Evolutionary conservation across 2,113 vertebrate species (phyloP).

Genomic region (Xenopus borealis): DNA sequence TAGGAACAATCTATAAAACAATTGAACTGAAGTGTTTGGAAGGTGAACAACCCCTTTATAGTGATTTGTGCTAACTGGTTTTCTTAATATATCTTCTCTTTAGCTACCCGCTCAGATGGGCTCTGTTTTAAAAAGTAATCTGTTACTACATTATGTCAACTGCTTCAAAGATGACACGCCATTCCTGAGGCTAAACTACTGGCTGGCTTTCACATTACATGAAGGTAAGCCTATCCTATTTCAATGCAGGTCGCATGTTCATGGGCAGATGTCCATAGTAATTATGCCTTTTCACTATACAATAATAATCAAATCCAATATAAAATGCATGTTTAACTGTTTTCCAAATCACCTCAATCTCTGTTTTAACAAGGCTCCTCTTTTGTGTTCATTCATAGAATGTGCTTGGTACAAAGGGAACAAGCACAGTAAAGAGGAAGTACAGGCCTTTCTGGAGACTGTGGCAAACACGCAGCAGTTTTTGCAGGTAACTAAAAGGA

Average conservation of each 20-base stretch:
- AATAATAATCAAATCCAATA: too few species aligned
- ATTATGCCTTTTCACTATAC: not conserved
- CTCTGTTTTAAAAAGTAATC: constrained; percentile 77
- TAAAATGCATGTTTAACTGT: too few species aligned
- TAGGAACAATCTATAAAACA: too few species aligned
- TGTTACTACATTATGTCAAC: constrained; percentile 86
- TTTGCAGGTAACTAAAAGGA: constrained; percentile 74
- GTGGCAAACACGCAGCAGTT: constrained; percentile 77
- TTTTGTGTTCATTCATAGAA: constrained; percentile 58
- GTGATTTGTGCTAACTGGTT: too few species aligned
- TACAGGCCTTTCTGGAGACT: constrained; percentile 71
- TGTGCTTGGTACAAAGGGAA: constrained; percentile 74
- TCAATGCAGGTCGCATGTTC: not conserved
- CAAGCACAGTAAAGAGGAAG: constrained; percentile 63
- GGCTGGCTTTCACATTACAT: constrained; percentile 82
- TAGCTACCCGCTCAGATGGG: constrained; percentile 93
- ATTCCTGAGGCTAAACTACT: constrained; percentile 83
- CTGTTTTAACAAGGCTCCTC: too few species aligned
- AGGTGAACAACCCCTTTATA: too few species aligned
- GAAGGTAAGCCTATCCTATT: constrained; percentile 71
- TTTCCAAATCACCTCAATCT: too few species aligned
- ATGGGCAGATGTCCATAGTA: not conserved
- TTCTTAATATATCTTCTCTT: constrained; percentile 19
- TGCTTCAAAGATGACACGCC: constrained; percentile 82
- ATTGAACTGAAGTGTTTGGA: too few species aligned